A percentile compares a stretch with the other conserved stretches of the same genome.
Evolutionary conservation across 2,888 invertebrate genomes (phyloP).

Genomic region (Drosophila flavopinicola): DNA sequence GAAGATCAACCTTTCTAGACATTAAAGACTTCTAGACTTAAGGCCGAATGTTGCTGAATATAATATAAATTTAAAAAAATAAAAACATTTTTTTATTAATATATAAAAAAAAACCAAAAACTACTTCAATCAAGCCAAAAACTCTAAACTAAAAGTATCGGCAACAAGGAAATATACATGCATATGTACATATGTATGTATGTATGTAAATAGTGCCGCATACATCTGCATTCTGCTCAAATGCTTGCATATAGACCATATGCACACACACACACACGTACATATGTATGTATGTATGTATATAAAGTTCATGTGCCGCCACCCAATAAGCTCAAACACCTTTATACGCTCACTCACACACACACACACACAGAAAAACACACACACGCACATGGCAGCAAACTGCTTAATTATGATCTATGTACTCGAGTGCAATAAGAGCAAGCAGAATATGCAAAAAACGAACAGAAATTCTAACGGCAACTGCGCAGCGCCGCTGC

Average conservation of each 20-base stretch:
- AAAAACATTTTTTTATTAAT: not conserved
- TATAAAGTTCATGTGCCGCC: conserved; percentile 10
- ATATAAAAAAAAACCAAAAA: not conserved
- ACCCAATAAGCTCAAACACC: conserved; percentile 49
- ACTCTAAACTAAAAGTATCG: no score
- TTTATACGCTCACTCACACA: conserved; percentile 14
- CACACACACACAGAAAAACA: not conserved
- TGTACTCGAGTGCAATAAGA: conserved; percentile 34
- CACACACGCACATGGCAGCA: not conserved
- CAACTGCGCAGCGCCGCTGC: conserved; percentile 66
- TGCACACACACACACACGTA: not conserved
- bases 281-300: not conserved
- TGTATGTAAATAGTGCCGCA: conserved; percentile 4
- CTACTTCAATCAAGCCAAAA: not conserved
- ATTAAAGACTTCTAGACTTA: no score
- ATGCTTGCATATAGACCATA: conserved; percentile 4
- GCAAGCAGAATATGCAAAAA: conserved; percentile 56
- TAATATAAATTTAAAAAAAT: no score
- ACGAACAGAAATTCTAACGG: conserved; percentile 21
- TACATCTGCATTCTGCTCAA: conserved; percentile 27
- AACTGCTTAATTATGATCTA: conserved; percentile 65
- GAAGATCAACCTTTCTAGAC: no score
- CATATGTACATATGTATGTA: not conserved
- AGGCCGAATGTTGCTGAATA: no score
- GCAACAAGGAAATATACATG: not conserved